These are phyloP conservation scores for Melanotaenia parkinsoni DNA, from an alignment of 2,797 vertebrate genomes.

Conservation along the genomic window DNA sequence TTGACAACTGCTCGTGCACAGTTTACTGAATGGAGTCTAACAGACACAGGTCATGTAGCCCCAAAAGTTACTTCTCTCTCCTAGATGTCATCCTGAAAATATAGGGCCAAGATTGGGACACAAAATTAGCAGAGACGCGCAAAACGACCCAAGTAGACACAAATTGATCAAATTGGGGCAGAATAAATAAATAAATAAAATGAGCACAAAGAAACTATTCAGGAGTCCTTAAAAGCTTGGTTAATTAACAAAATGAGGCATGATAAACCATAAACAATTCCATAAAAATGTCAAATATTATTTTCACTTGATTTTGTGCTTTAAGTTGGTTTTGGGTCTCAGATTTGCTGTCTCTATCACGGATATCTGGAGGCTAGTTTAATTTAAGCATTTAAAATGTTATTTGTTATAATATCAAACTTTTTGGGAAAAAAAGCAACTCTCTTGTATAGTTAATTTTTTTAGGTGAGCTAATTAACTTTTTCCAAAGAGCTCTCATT, in stretches of 20 bases:
- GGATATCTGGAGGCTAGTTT: not conserved
- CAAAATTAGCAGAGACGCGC: not conserved
- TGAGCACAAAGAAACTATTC: not conserved
- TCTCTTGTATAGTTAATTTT: too few relatives aligned
- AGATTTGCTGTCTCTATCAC: not conserved
- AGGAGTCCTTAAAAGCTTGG: not conserved
- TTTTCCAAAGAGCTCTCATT: not conserved
- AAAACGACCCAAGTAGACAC: not conserved
- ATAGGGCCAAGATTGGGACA: not conserved
- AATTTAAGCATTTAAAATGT: not conserved
- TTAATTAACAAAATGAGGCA: not conserved
- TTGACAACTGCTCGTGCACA: not conserved
- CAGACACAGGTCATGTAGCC: not conserved
- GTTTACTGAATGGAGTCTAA: constrained; percentile 3
- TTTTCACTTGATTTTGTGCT: too few relatives aligned
- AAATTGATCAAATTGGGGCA: not conserved
- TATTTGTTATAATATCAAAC: not conserved
- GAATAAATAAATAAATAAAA: not conserved
- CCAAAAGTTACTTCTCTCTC: not conserved
- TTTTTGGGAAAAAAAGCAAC: not conserved
- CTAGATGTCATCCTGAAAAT: not conserved
- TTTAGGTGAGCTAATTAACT: not conserved
- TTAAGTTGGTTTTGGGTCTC: not conserved
- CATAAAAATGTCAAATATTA: not conserved
- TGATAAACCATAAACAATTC: not conserved